Evolutionary conservation across 2,113 vertebrate species (phyloP), one percentile per base, ranked within the genome.

Genomic region (Sula dactylatra): DNA sequence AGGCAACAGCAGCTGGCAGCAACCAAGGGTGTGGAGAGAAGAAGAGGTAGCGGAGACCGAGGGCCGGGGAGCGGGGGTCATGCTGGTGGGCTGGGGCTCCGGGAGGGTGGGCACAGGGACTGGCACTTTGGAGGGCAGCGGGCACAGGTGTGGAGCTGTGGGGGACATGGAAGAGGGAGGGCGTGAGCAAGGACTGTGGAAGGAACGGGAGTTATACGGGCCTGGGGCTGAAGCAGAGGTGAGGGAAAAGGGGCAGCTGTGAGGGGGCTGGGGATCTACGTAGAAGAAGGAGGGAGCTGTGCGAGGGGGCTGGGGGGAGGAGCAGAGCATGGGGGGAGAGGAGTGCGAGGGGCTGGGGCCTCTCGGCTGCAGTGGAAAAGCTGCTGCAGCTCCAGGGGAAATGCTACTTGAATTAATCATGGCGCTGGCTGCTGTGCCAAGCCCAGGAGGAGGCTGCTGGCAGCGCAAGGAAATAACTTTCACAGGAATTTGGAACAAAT

Each of bases 351-450:
- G 96, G 96, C 96, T 94, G 96, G 96, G 96, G 96, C 96, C 96
- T 96, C 96, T 96, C 92, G 36, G 71, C 96, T 97, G 96, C 96
- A 96, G 97, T 96, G 97, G 97, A 96, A 97, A 97, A 96, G 97
- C 97, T 95, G 97, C 97, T 95, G 97, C 95, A 96, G 96, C 96
- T 97, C 96, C 97, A 96, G 96, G 97, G 97, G 97, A 96, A 97
- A 96, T 96, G 97, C 97, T 97, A 97, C 97, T 97, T 97, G 97
- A 97, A 97, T 97, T 97, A 97, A 97, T 97, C 97, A 97, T 97
- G 97, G 96, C 96, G 97, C 97, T 97, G 94, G 97, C 96, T 95
- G 96, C 97, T 88, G 97, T 97, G 97, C 97, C 97, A 97, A 97
- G 97, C 97, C 96, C 97, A 97, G 97, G 97, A 97, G 97, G 97